Conservation (phyloP, 2,888 invertebrate genomes). For the Tipula confusa region DNA sequence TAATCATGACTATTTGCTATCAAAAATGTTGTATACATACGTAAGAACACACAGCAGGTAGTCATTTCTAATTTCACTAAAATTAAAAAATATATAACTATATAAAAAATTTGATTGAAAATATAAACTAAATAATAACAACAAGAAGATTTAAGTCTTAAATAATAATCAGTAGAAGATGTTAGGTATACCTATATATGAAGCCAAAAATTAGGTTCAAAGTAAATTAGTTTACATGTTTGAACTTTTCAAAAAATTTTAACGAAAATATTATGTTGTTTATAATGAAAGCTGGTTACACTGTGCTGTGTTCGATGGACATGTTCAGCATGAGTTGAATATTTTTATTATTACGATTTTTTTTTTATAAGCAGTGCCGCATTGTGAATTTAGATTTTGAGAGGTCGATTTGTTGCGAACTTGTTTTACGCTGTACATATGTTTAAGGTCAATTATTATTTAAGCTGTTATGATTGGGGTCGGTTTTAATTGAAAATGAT, state of each 20-base stretch:
- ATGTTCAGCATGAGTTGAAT: not conserved
- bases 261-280: not conserved
- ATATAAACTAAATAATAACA: too few relatives aligned
- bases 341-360: too few relatives aligned
- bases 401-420: too few relatives aligned
- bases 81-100: not conserved
- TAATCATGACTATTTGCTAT: constrained; percentile 25
- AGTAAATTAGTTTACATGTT: not conserved
- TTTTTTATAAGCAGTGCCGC: not conserved
- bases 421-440: too few relatives aligned
- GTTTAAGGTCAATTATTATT: too few relatives aligned
- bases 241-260: not conserved
- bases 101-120: not conserved
- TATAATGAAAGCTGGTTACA: not conserved
- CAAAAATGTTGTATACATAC: not conserved
- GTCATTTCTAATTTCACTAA: not conserved
- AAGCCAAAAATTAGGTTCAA: not conserved
- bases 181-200: too few relatives aligned
- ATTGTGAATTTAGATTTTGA: not conserved
- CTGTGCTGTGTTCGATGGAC: not conserved
- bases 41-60: not conserved
- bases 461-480: too few relatives aligned
- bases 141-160: not conserved
- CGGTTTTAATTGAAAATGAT: too few relatives aligned
- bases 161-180: not conserved